These are phyloP conservation scores for Biston stratarius DNA, from an alignment of 2,888 invertebrate genomes.

Conservation along the genomic window DNA sequence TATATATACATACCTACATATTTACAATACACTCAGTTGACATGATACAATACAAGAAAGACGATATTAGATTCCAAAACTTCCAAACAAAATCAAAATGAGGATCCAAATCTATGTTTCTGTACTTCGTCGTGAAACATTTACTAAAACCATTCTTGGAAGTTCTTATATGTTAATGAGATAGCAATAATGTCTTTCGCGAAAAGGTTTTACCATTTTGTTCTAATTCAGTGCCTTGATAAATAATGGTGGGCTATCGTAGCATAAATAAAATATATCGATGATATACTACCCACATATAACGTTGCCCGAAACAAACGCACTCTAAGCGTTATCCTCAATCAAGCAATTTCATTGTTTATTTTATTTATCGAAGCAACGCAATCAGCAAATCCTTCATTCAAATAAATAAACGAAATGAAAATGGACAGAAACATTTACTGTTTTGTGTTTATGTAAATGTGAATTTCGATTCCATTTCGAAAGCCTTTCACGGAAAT, in stretches of 20 bases:
- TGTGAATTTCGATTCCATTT: conserved; percentile 1
- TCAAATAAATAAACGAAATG: conserved; percentile 31
- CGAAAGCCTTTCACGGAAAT: not conserved
- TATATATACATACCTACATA: no score
- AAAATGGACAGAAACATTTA: conserved; percentile 23
- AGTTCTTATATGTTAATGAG: no score
- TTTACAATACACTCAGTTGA: no score
- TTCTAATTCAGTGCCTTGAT: conserved; percentile 1
- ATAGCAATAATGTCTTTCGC: not conserved
- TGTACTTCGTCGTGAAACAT: no score
- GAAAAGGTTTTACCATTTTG: not conserved
- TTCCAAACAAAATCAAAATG: no score
- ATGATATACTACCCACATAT: conserved; percentile 26
- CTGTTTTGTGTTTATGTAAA: conserved; percentile 23
- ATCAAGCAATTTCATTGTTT: conserved; percentile 47
- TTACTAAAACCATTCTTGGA: no score
- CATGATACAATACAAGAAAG: no score
- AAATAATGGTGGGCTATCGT: conserved; percentile 3
- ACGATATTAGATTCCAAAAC: no score
- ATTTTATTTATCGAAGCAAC: conserved; percentile 42
- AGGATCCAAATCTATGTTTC: no score
- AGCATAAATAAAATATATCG: conserved; percentile 22
- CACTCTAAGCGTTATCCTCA: conserved; percentile 47
- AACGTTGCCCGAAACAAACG: conserved; percentile 30
- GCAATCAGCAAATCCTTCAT: conserved; percentile 43